Conservation (phyloP, 53 echinoderm and acorn worm genomes). For the Actinopyga echinites region DNA sequence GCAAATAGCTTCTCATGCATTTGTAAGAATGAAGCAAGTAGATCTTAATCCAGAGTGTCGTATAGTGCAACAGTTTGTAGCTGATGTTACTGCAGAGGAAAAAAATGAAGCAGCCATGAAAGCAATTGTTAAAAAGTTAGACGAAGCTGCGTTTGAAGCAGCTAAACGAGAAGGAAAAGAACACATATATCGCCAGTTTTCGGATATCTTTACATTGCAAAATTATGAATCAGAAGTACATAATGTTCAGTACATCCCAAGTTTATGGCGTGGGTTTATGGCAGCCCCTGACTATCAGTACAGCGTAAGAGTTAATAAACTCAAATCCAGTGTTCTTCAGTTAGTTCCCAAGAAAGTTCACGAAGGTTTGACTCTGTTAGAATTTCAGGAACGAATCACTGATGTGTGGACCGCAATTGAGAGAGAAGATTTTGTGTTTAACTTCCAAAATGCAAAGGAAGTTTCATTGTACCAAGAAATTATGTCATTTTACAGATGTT, state of each 20-base stretch:
- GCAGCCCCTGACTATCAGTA: slow-evolving; percentile 7
- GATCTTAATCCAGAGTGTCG: slow-evolving; percentile 17
- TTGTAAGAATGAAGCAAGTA: slow-evolving; percentile 32
- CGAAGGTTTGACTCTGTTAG: not conserved
- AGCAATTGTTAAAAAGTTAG: not conserved
- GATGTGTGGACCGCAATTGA: not conserved
- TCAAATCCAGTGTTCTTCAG: not conserved
- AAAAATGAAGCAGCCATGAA: not conserved
- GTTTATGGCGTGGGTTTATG: slow-evolving; percentile 12
- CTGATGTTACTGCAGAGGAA: not conserved
- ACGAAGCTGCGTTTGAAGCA: not conserved
- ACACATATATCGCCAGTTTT: not conserved
- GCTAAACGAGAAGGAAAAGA: not conserved
- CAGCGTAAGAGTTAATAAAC: slow-evolving; percentile 2
- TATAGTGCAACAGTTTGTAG: slow-evolving; percentile 26
- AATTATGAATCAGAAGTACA: not conserved
- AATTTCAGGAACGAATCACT: not conserved
- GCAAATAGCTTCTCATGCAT: slow-evolving; percentile 28
- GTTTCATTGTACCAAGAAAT: not conserved
- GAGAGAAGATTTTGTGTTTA: not conserved
- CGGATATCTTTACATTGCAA: slow-evolving; percentile 12
- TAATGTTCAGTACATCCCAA: slow-evolving; percentile 8
- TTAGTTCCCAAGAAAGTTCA: not conserved
- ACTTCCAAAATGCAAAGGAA: slow-evolving; percentile 5
- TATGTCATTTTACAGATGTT: not conserved